Evolutionary conservation across 2,113 vertebrate genomes (phyloP).

Genomic region (Dasyurus viverrinus): DNA sequence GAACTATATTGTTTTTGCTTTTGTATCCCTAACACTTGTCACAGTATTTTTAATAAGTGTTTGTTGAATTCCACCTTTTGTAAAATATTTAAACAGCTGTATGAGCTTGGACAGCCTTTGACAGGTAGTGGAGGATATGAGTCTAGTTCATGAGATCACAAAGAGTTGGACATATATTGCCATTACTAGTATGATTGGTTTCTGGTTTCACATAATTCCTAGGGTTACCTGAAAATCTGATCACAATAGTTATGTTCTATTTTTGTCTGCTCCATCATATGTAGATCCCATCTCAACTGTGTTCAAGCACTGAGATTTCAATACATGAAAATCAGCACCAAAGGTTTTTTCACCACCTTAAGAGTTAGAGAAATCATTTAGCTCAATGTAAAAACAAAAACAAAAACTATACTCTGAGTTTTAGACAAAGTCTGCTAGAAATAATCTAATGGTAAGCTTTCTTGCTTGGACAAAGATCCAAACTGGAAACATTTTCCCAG

Average conservation of each 20-base stretch:
- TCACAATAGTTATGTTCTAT: background rate
- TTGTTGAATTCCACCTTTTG: background rate
- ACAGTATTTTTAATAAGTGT: background rate
- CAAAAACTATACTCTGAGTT: background rate
- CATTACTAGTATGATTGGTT: background rate
- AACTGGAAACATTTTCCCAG: background rate
- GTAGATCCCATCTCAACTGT: background rate
- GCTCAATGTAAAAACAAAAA: background rate
- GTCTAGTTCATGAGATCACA: background rate
- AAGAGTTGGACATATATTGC: background rate
- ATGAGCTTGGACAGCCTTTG: background rate
- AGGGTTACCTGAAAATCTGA: background rate
- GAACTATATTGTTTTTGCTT: constrained; percentile 15
- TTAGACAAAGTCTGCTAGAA: background rate
- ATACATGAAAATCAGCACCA: background rate
- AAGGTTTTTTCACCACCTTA: background rate
- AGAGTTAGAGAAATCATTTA: background rate
- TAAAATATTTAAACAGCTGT: background rate
- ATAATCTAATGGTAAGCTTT: background rate
- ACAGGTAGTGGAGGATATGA: too few species aligned
- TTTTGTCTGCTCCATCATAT: background rate
- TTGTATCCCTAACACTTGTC: constrained; percentile 14
- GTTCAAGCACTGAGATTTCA: too few species aligned
- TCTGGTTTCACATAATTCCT: background rate
- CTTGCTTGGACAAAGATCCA: background rate